Base-by-base conservation (phyloP, 2,113 vertebrate genomes). In the Actinemys pallida region DNA sequence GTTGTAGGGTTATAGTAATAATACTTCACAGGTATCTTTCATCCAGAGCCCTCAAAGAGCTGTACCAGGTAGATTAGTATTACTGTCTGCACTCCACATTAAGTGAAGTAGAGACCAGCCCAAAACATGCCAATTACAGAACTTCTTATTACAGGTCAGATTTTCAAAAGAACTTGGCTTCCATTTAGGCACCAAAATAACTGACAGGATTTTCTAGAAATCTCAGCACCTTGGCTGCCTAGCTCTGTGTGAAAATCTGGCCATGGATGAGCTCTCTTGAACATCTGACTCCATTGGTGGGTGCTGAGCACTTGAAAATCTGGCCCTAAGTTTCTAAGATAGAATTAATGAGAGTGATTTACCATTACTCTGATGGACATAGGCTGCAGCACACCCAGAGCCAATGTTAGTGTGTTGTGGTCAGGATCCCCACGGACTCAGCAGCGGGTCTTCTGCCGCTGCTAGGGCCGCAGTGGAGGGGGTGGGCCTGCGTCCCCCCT, bases 21-120 rank as follows among this genome's bases (percentile, higher is more conserved):
- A 11, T 4, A 4, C 8, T 79, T 1, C 3, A 10, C 4, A 22
- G 20, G 1, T 1, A 0, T 0, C 10, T 86, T 22, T 50, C 8
- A 57, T 31, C 19, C 52, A 27, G 22, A 52, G 52, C 13, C 24
- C 62, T 31, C 14, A 1, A 54, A 39, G 47, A 16, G 9, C 19
- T 79, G 45, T 0, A 0, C 5, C 6, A 27, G 14, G 6, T 13
- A 3, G 14, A 4, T 35, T 29, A 45, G 2, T 2, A 9, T 17
- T 47, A 35, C 19, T 22, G 19, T 62, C 17, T 16, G 35, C 31
- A 8, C 16, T 3, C 54, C 31, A 57, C 29, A 62, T 10, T 14
- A 59, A 83, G 14, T 69, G 62, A 57, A 16, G 39, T 12, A 39
- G 57, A 59, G 56, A 76, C 14, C 35, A 39, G 35, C 53, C n/a